These are phyloP conservation scores for Myripristis jacobus DNA, from an alignment of 2,797 vertebrate genomes.

Conservation along the genomic window DNA sequence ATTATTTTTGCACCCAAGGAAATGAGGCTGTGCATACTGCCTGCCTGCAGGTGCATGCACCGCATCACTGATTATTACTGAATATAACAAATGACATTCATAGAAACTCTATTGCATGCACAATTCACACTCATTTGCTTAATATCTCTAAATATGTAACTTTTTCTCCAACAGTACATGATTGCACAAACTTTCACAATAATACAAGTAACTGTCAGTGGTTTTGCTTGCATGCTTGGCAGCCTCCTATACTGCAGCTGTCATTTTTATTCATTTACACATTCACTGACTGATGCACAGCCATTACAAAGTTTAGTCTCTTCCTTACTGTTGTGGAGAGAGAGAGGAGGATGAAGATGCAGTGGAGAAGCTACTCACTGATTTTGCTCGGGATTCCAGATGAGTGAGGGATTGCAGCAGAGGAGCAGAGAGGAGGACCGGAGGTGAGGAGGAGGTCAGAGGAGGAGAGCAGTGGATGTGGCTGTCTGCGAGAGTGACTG, in stretches of 20 bases:
- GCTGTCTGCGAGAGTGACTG: constrained; percentile 88
- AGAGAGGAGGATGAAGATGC: constrained; percentile 27
- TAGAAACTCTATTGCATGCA: neutral
- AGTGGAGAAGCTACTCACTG: constrained; percentile 83
- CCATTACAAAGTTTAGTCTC: neutral
- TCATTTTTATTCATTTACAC: constrained; percentile 5
- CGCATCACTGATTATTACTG: neutral
- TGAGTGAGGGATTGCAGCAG: constrained; percentile 71
- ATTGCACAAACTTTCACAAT: neutral
- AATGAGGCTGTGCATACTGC: neutral
- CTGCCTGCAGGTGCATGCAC: neutral
- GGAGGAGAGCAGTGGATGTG: constrained; percentile 81
- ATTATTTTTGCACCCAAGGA: neutral
- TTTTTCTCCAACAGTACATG: neutral
- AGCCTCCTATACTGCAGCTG: neutral
- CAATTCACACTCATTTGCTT: neutral
- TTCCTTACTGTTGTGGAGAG: constrained; percentile 4
- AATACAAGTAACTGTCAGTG: neutral
- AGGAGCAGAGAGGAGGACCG: constrained; percentile 69
- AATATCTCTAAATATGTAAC: neutral
- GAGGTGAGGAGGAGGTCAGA: constrained; percentile 73
- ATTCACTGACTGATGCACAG: neutral
- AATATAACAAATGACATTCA: neutral
- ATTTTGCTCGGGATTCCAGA: constrained; percentile 68
- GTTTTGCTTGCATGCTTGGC: constrained; percentile 11